Base-by-base conservation (phyloP, 2,797 vertebrate genomes). In the Champsocephalus esox region DNA sequence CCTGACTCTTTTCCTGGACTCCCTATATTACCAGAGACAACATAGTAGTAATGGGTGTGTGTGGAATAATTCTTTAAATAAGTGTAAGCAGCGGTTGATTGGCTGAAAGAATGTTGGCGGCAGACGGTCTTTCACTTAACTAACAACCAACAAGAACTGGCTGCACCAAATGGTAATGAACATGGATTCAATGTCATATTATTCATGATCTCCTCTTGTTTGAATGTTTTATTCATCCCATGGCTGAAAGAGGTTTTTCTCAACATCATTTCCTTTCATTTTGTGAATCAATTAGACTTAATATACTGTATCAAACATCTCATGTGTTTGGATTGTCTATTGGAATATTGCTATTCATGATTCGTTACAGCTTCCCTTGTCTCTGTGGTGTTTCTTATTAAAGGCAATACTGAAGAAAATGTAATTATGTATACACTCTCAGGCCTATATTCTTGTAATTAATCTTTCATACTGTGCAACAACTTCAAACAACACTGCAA, bases 121-220 rank as follows among this genome's bases (percentile, higher is more conserved):
- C 62, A 75, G 64, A 59, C 9, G 7, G 19, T 75, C 63, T 46
- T 61, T 70, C 57, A 70, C 44, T 43, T 44, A 75, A 61, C 56
- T 83, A 80, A 78, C 68, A 70, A 79, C 70, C 51, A 45, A 75
- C 70, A 50, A 62, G 45, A 83, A 73, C 46, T 73, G 67, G 70
- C 44, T 62, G 56, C 48, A 61, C 77, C 59, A 77, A 75, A 81
- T 84, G 79, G 62, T 17, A 9, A 17, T 50, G 3, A 77, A 56
- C 17, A 69, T 28, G 52, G 21, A 41, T 45, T 80, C 65, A 52
- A 48, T 70, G 46, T 41, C 58, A 58, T 43, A 49, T 78, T 70
- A 51, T 51, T 24, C 16, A 12, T 41, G 12, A 50, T 64, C 5
- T 64, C 9, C 34, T 55, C 43, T 52, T 44, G 49, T 70, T 77